Base-by-base conservation (phyloP, 64 coral and sea anemone genomes). In the Anthopleura sola region DNA sequence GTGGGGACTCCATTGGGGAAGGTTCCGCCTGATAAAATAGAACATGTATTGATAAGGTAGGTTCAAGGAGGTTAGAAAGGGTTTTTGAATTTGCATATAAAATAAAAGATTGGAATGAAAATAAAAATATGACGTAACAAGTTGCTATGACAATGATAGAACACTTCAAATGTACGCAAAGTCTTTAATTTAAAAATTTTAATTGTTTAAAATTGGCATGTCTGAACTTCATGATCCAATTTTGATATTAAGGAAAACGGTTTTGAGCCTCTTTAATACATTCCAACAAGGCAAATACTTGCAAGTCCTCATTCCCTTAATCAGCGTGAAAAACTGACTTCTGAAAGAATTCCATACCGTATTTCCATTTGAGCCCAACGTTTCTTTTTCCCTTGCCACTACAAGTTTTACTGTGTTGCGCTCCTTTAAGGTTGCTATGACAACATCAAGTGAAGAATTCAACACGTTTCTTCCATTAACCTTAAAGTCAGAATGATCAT, bases 381-480 rank as follows among this genome's bases (percentile, higher is more conserved):
- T 31, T 37, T 39, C 24, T 37, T 77, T 21, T 16, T 91, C 64
- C 64, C 94, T 85, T 17, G 94, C 94, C 55, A 95, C 86, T 32
- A 95, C 94, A 28, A 95, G 24, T 16, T 34, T 60, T 23, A 95
- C 94, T 19, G 79, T 79, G 28, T 89, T 51, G 0, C 51, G 19
- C n/a, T 64, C 64, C 40, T 88, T 79, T 54, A 95, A 44, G 0
- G 84, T 39, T 48, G 75, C 90, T 37, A 95, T 92, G 26, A 91
- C 90, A 29, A 85, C 90, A 36, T 89, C 93, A 10, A 95, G 81
- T 14, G 90, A 87, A 12, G 87, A 88, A 51, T 92, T 92, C 15
- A 95, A 78, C 56, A 92, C 83, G 48, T 86, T 91, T 37, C 84
- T 81, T 60, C 93, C 93, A 60, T 95, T 92, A 6, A 95, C 91